A percentile compares a stretch with the other conserved stretches of the same genome.
Evolutionary conservation across 2,797 vertebrate genomes (phyloP).

Genomic region (Octomys mimax): DNA sequence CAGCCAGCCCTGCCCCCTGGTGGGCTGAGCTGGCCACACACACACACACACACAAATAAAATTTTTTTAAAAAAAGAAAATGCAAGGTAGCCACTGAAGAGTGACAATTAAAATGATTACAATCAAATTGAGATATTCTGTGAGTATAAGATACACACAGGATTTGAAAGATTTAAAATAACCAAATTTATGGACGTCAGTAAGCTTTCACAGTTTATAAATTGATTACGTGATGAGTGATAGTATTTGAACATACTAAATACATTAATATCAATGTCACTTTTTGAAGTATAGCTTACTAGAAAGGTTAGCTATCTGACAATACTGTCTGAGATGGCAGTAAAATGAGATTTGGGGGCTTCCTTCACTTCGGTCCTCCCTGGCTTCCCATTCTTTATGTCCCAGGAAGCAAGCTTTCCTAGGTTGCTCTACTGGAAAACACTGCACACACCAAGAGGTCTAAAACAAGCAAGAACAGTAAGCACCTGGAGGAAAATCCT

Average conservation of each 20-base stretch:
- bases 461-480: background rate
- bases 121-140: background rate
- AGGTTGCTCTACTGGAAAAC: conserved; percentile 29
- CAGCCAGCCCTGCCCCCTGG: too few species aligned
- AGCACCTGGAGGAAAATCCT: background rate
- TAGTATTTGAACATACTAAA: background rate
- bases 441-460: background rate
- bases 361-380: background rate
- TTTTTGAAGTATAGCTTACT: background rate
- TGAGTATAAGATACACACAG: background rate
- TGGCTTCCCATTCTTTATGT: background rate
- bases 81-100: background rate
- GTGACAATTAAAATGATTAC: background rate
- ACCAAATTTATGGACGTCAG: conserved; percentile 16
- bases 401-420: background rate
- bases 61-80: too few species aligned
- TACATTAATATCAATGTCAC: conserved; percentile 38
- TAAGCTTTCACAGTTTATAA: conserved; percentile 35
- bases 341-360: background rate
- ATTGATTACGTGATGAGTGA: background rate
- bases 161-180: conserved; percentile 45
- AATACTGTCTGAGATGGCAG: background rate
- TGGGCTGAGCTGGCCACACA: too few species aligned
- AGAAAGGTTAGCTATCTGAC: background rate
- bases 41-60: too few species aligned